Conservation (phyloP, 92 coral and sea anemone species). For the Paragorgia papillata region DNA sequence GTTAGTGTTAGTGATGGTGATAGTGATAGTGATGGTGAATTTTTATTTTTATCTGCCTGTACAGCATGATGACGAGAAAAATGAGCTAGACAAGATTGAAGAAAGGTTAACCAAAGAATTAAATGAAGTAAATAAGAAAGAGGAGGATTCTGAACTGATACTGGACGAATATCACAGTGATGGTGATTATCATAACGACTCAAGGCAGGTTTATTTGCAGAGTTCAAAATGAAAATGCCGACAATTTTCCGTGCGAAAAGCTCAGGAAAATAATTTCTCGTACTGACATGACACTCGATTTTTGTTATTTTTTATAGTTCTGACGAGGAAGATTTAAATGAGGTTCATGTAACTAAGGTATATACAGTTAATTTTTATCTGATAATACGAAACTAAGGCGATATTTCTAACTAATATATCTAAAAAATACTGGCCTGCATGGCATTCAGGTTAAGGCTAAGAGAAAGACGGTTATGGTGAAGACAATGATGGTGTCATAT, state of each 20-base stretch:
- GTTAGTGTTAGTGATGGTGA: no score
- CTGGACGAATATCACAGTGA: slow-evolving; percentile 87
- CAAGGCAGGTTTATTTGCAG: slow-evolving; percentile 31
- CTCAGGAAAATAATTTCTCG: no score
- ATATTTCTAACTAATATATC: no score
- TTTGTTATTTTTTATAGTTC: slow-evolving; percentile 47
- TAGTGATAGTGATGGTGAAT: no score
- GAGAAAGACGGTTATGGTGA: no score
- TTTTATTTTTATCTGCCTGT: neutral
- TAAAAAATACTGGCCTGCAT: no score
- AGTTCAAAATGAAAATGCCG: no score
- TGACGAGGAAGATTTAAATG: slow-evolving; percentile 76
- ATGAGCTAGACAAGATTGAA: slow-evolving; percentile 67
- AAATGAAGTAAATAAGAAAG: slow-evolving; percentile 34
- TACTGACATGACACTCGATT: no score
- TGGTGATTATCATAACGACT: slow-evolving; percentile 53
- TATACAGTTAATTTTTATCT: neutral
- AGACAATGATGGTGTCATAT: no score
- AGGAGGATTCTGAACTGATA: slow-evolving; percentile 82
- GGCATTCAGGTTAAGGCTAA: no score
- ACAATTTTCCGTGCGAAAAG: no score
- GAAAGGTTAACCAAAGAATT: slow-evolving; percentile 62
- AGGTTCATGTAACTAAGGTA: slow-evolving; percentile 87
- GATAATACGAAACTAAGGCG: no score
- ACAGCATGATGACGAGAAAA: slow-evolving; percentile 53